These are phyloP conservation scores for Orestias chungarensis DNA, from an alignment of 2,797 vertebrate genomes.

Conservation along the genomic window DNA sequence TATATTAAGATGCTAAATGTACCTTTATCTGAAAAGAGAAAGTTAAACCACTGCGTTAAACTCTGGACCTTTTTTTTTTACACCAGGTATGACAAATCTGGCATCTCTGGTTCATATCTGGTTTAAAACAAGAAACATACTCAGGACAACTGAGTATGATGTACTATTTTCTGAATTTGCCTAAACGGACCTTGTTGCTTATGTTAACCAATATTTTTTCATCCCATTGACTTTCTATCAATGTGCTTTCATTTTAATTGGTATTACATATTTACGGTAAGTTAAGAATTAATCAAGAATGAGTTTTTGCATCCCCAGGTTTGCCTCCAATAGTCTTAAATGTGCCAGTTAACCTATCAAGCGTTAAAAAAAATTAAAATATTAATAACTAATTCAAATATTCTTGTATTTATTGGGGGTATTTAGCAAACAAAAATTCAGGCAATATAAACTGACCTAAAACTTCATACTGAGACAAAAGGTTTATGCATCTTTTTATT, in stretches of 20 bases:
- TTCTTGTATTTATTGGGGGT: too few species aligned
- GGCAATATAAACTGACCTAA: too few species aligned
- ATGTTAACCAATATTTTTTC: not conserved
- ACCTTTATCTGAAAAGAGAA: not conserved
- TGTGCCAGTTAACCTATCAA: not conserved
- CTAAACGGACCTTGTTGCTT: not conserved
- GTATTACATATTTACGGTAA: not conserved
- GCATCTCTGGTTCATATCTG: not conserved
- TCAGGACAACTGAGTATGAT: too few species aligned
- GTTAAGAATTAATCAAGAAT: too few species aligned
- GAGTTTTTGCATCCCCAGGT: not conserved
- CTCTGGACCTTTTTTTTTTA: not conserved
- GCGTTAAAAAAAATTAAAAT: not conserved
- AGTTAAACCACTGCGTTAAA: not conserved
- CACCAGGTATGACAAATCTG: not conserved
- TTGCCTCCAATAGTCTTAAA: not conserved
- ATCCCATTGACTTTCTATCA: not conserved
- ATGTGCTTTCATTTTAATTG: not conserved
- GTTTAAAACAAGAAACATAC: not conserved
- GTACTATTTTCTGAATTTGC: too few species aligned
- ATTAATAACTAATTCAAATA: too few species aligned
- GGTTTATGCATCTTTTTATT: conserved; percentile 7
- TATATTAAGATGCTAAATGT: not conserved
- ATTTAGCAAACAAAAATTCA: not conserved
- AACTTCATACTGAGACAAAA: not conserved